Conservation (phyloP, 2,113 vertebrate genomes). For the Hepsetus odoe region DNA sequence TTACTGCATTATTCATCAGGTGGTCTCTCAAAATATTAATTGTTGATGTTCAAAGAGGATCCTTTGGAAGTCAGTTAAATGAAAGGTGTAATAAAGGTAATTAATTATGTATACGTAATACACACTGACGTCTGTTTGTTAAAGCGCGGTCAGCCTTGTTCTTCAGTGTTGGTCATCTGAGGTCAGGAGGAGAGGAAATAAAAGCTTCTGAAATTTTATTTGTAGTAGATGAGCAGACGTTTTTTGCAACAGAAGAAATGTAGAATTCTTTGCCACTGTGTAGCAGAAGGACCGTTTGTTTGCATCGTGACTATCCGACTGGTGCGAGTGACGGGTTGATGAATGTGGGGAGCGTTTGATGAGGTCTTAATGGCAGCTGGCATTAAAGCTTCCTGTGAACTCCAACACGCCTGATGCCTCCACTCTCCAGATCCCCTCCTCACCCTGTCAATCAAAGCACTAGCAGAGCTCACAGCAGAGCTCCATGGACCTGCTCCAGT, state of each 20-base stretch:
- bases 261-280: neutral
- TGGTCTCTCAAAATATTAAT: too few relatives aligned
- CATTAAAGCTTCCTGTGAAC: conserved; percentile 26
- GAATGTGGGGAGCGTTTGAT: conserved; percentile 12
- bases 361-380: conserved; percentile 39
- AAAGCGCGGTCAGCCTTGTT: too few relatives aligned
- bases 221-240: neutral
- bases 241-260: neutral
- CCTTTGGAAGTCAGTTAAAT: too few relatives aligned
- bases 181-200: too few relatives aligned
- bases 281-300: conserved; percentile 5
- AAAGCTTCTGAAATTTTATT: neutral
- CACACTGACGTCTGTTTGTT: too few relatives aligned
- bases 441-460: conserved; percentile 26
- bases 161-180: too few relatives aligned
- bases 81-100: too few relatives aligned
- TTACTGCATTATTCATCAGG: too few relatives aligned
- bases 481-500: conserved; percentile 34
- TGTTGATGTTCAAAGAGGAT: too few relatives aligned
- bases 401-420: conserved; percentile 7
- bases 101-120: too few relatives aligned
- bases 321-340: conserved; percentile 3
- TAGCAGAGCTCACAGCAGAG: conserved; percentile 8
- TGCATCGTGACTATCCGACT: neutral
- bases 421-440: conserved; percentile 18